Percentiles rank a stretch among this genome's conserved stretches.
phyloP scores from a whole-genome alignment of 1,140 invertebrate species.

The Agrypnia vestita region DNA sequence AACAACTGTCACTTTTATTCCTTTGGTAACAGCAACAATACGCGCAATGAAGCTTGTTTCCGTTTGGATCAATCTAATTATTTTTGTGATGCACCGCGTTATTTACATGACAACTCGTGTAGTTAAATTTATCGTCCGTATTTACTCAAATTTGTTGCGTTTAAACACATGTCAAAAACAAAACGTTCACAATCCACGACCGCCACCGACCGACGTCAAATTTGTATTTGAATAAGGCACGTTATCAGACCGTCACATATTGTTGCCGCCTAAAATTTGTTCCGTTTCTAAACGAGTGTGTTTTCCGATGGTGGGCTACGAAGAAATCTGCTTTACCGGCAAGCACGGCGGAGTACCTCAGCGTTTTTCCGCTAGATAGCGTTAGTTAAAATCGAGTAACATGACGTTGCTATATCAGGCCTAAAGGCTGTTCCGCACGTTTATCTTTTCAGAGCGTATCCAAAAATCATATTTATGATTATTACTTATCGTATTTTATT shows the following conservation, averaged over 20 bases:
- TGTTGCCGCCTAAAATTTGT: conserved; percentile 25
- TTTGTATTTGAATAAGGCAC: conserved; percentile 29
- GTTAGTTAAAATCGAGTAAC: neutral
- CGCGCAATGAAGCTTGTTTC: neutral
- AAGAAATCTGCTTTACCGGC: conserved; percentile 10
- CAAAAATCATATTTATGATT: neutral
- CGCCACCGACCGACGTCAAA: conserved; percentile 2
- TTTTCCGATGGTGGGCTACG: neutral
- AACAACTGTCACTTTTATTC: conserved; percentile 18
- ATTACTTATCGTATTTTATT: neutral
- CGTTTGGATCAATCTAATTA: neutral
- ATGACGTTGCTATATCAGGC: neutral
- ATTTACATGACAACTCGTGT: neutral
- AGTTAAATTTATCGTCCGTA: conserved; percentile 2
- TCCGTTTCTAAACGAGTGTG: neutral
- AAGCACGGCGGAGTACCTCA: too few relatives aligned
- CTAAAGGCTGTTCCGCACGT: neutral
- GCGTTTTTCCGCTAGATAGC: conserved; percentile 8
- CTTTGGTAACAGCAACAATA: neutral
- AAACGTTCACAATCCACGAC: conserved; percentile 26
- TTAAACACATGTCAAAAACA: conserved; percentile 14
- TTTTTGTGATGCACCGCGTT: neutral
- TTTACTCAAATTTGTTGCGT: conserved; percentile 1
- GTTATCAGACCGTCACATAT: neutral
- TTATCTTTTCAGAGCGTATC: neutral